Evolutionary conservation across 2,888 invertebrate species (phyloP).

Genomic region (Horisme vitalbata): DNA sequence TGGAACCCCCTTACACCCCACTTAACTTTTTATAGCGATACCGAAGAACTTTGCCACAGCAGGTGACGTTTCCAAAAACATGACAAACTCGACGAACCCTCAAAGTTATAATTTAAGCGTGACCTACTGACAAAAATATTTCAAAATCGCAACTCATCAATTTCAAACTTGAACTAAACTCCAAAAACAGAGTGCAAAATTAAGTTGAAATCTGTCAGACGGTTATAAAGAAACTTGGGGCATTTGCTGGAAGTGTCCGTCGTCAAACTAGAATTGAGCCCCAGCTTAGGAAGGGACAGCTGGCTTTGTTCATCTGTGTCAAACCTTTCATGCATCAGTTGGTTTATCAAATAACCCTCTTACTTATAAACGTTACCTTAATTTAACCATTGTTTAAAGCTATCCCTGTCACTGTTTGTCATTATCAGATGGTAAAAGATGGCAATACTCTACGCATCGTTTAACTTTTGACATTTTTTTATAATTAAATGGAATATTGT

Average conservation of each 20-base stretch:
- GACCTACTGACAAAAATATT: conserved; percentile 14
- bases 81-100: conserved; percentile 1
- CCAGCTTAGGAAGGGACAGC: neutral
- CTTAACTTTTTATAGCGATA: no score
- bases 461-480: no score
- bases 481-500: no score
- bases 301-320: neutral
- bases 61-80: neutral
- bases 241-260: conserved; percentile 28
- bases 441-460: no score
- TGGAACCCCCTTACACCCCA: no score
- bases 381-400: no score
- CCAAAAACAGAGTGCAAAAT: conserved; percentile 19
- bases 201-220: conserved; percentile 32
- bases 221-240: conserved; percentile 28
- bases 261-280: conserved; percentile 27
- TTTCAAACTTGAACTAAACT: conserved; percentile 10
- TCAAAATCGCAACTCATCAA: conserved; percentile 17
- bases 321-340: no score
- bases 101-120: conserved; percentile 12
- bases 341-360: no score
- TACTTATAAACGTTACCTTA: no score
- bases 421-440: no score
- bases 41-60: no score
- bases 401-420: no score